A percentile compares a stretch with the other conserved stretches of the same genome.
phyloP scores from a whole-genome alignment of 2,113 vertebrate species.

The Phalacrocorax aristotelis region DNA sequence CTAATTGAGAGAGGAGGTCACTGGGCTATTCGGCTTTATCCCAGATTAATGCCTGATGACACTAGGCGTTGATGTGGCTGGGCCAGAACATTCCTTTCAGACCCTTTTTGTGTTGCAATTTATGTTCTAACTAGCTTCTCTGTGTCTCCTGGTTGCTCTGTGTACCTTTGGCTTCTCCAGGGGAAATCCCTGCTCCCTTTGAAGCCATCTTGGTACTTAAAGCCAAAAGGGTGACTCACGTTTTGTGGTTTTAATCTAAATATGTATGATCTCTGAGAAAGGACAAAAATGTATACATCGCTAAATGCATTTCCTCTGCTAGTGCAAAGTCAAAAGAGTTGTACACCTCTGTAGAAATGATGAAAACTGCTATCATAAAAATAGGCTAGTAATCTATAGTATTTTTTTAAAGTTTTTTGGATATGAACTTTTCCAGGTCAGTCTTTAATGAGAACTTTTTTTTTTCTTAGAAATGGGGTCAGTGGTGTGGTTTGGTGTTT shows the following conservation, averaged over 20 bases:
- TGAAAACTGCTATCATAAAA: background rate
- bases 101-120: background rate
- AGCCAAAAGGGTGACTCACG: background rate
- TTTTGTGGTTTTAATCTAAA: background rate
- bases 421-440: background rate
- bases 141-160: background rate
- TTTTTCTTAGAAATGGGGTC: background rate
- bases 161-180: background rate
- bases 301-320: background rate
- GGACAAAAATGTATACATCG: background rate
- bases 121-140: background rate
- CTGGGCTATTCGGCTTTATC: background rate
- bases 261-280: background rate
- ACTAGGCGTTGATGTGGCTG: background rate
- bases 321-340: background rate
- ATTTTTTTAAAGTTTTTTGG: background rate
- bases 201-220: background rate
- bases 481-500: background rate
- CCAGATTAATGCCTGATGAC: background rate
- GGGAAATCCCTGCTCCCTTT: background rate
- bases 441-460: background rate
- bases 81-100: background rate
- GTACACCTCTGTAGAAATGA: background rate
- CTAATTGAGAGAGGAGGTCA: background rate
- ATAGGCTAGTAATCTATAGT: background rate